Base-by-base conservation (phyloP, 64 coral and sea anemone species). In the Dendronephthya gigantea region DNA sequence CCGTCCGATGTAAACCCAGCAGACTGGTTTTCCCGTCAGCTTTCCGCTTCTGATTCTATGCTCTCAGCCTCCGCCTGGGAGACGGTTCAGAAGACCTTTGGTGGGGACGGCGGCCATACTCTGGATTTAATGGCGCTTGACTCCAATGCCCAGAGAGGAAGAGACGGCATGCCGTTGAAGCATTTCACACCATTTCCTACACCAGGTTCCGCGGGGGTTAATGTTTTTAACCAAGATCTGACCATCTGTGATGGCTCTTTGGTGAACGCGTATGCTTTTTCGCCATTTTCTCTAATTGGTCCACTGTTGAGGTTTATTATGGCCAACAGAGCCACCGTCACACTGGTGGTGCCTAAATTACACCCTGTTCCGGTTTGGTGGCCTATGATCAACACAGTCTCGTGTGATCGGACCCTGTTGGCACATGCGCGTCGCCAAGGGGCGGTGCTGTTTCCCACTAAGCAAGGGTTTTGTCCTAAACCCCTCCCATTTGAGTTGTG, bases 171-270 rank as follows among this genome's bases (percentile, higher is more conserved):
- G n/a, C n/a, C n/a, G n/a, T n/a, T n/a, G n/a, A n/a, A n/a, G n/a
- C n/a, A n/a, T n/a, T n/a, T n/a, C n/a, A n/a, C n/a, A n/a, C n/a
- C n/a, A n/a, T n/a, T n/a, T n/a, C n/a, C n/a, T n/a, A n/a, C n/a
- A n/a, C n/a, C 83, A 17, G 31, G 17, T 29, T 85, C 83, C 31
- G 16, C 88, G 25, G 87, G 75, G 2, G 76, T 88, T 0, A 90
- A 90, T 59, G 14, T 76, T 33, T 90, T 90, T 19, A 40, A 52
- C 23, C 88, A 90, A 29, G 37, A 8, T 50, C 22, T 90, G 58
- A 5, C 58, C 19, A 6, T n/a, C 6, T 66, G 58, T 17, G 58
- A 66, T 29, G 19, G 30, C 1, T 1, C 13, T 0, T 14, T 1
- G 4, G 39, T 83, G 1, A 89, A 89, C 25, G 82, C 39, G 23